Percentiles rank a stretch among this genome's conserved stretches.
These are phyloP conservation scores for Girardia tigrina DNA, from an alignment of 2,888 invertebrate species.

Conservation along the genomic window DNA sequence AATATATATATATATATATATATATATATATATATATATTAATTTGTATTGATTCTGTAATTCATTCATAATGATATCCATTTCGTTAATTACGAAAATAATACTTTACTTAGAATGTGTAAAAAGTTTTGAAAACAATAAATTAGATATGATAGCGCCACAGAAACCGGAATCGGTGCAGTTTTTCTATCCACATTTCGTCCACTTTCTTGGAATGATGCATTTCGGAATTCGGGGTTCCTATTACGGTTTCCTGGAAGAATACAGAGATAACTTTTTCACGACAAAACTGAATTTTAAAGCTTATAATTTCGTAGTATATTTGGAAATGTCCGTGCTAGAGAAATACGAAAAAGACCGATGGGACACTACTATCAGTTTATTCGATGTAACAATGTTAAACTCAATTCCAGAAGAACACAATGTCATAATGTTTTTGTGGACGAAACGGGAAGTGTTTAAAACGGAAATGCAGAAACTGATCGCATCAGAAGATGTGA, in stretches of 20 bases:
- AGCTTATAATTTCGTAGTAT: neutral
- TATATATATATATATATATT: no score
- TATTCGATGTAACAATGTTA: neutral
- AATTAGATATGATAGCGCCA: neutral
- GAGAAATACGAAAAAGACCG: neutral
- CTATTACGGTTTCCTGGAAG: slow-evolving; percentile 19
- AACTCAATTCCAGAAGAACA: neutral
- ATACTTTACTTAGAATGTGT: no score
- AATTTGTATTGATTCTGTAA: no score
- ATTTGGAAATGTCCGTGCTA: neutral
- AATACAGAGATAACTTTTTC: slow-evolving; percentile 6
- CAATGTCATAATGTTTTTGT: slow-evolving; percentile 16
- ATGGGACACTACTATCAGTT: neutral
- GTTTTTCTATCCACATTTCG: slow-evolving; percentile 30
- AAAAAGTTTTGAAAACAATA: neutral
- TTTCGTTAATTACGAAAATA: no score
- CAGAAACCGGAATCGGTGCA: neutral
- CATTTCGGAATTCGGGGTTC: slow-evolving; percentile 26
- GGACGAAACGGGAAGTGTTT: neutral
- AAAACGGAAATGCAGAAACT: neutral
- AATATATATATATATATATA: no score
- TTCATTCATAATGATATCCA: no score
- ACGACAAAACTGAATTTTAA: neutral
- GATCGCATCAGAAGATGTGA: neutral
- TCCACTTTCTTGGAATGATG: slow-evolving; percentile 25